Conservation (phyloP, 2,113 vertebrate genomes). For the Urocynchramus pylzowi region DNA sequence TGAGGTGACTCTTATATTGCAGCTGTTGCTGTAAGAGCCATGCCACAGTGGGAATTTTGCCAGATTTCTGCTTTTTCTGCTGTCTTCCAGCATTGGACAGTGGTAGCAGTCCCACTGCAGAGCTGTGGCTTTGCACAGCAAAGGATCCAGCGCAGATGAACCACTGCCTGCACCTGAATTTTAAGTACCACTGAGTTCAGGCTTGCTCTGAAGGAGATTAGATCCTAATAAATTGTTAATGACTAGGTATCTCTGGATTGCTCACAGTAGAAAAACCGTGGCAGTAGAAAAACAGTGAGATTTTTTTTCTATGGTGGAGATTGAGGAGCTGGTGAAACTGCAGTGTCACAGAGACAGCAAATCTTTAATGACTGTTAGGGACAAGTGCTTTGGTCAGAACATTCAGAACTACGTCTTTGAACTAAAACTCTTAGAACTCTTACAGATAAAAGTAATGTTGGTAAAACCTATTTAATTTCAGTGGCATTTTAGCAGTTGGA, state of each 20-base stretch:
- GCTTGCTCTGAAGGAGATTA: not conserved
- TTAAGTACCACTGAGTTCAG: not conserved
- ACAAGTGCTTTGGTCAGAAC: not conserved
- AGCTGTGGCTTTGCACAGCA: not conserved
- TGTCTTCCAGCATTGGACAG: not conserved
- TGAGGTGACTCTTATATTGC: not conserved
- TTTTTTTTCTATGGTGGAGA: not conserved
- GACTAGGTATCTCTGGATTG: not conserved
- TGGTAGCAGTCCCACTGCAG: not conserved
- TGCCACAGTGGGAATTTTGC: not conserved
- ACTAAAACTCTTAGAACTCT: not conserved
- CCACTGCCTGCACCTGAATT: not conserved
- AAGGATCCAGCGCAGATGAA: not conserved
- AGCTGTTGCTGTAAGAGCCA: not conserved
- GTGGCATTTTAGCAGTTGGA: not conserved
- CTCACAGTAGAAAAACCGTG: accelerated
- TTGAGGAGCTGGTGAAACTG: not conserved
- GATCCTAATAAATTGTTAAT: constrained; percentile 37
- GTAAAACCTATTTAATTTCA: not conserved
- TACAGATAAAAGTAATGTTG: not conserved
- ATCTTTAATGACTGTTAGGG: not conserved
- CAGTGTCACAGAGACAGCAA: not conserved
- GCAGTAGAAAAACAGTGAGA: not conserved
- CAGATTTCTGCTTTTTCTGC: not conserved
- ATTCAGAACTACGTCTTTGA: not conserved